Evolutionary conservation across 64 coral and sea anemone species (phyloP), one percentile per base, ranked within the genome.

Genomic region (Pachyseris speciosa): DNA sequence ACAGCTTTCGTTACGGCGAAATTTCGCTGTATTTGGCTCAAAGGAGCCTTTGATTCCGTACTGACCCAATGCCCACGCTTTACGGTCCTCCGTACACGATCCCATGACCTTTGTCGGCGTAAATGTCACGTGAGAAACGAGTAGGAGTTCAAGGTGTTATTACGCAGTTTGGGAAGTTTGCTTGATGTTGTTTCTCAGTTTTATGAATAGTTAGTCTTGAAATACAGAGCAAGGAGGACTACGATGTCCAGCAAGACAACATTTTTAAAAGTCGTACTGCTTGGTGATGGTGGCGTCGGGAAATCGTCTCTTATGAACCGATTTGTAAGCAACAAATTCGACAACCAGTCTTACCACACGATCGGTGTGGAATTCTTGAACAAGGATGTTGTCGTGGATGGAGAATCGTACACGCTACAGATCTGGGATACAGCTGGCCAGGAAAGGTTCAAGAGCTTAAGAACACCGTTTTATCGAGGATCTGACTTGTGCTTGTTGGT

Each of bases 391-490:
- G 86, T 57, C 28, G 63, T 99, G 16, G 97, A 99, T 32, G 97
- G 90, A 77, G 93, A 94, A 86, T 93, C 83, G 3, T 99, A 90
- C 29, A 99, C 97, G 25, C 50, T 99, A 68, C 97, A 99, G 61
- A 99, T 99, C 29, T 99, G 97, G 97, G 97, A 99, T 86, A 99
- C 97, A 73, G 97, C 97, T 53, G 97, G 97, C 4, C 97, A 99
- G 36, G 97, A 99, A 78, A 80, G 97, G 29, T 99, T 99, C 86
- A 99, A 99, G 60, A 99, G 97, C 53, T 81, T 99, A 66, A 86
- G 97, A 41, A 99, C 97, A 37, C 94, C 97, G 5, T 99, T 99
- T 95, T 99, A 99, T 26, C 93, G 97, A 9, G 97, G 97, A 50
- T 94, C 97, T 17, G 97, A 99, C 51, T 93, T 99, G 34, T 99